Evolutionary conservation across 1,140 invertebrate genomes (phyloP).

Genomic region (Listronotus oregonensis): DNA sequence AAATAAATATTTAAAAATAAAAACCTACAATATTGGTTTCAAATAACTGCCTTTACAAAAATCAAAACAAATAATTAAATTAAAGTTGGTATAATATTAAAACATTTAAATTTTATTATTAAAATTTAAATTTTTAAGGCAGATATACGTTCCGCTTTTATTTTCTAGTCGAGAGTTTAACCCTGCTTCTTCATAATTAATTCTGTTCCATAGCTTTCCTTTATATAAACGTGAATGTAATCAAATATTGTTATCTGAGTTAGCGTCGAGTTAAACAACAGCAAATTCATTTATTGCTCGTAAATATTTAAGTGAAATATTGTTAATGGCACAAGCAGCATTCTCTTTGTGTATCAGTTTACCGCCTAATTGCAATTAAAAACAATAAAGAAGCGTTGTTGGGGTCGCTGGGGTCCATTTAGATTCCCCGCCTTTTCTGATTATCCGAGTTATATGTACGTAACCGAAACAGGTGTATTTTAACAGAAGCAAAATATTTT

Average conservation of each 20-base stretch:
- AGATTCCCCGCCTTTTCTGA: background rate
- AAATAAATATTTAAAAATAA: too few species aligned
- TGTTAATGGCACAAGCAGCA: constrained; percentile 41
- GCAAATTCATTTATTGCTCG: constrained; percentile 38
- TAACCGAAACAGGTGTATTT: too few species aligned
- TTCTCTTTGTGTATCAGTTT: constrained; percentile 48
- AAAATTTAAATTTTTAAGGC: too few species aligned
- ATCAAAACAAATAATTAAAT: too few species aligned
- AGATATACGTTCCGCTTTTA: too few species aligned
- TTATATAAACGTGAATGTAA: background rate
- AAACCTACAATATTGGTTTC: too few species aligned
- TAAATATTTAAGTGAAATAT: constrained; percentile 45
- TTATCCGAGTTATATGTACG: constrained; percentile 5
- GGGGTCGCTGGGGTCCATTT: constrained; percentile 29
- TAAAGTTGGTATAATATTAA: too few species aligned
- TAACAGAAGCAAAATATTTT: too few species aligned
- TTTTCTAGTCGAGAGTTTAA: too few species aligned
- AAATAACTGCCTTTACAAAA: too few species aligned
- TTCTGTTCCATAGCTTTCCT: constrained; percentile 12
- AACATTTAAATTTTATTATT: too few species aligned
- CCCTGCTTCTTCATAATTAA: constrained; percentile 8
- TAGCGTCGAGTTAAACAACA: constrained; percentile 33
- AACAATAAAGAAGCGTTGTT: constrained; percentile 44
- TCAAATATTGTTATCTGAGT: constrained; percentile 11
- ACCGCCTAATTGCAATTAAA: constrained; percentile 46